phyloP scores from a whole-genome alignment of 2,113 vertebrate genomes.

The Sclerurus mexicanus region DNA sequence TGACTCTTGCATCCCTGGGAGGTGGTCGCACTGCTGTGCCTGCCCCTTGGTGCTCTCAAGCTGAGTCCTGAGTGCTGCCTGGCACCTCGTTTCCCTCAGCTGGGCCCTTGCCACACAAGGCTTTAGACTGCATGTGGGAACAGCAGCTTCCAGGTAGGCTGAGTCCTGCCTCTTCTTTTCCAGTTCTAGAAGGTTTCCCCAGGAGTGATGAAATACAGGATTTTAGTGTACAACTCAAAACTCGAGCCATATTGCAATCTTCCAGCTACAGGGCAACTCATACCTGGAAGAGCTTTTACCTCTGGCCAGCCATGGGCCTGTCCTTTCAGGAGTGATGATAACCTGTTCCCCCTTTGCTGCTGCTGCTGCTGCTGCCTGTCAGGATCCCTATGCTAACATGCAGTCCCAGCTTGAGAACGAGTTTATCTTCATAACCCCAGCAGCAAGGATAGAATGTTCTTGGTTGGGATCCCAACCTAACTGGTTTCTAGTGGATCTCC shows the following conservation, averaged over 20 bases:
- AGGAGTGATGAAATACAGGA: neutral
- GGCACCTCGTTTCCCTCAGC: neutral
- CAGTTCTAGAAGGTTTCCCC: neutral
- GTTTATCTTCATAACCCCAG: neutral
- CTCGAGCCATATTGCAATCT: neutral
- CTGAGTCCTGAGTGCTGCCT: neutral
- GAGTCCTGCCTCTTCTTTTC: neutral
- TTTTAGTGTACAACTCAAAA: neutral
- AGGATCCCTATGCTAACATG: neutral
- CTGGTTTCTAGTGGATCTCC: neutral
- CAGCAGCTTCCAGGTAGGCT: neutral
- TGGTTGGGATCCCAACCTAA: neutral
- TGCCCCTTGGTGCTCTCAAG: neutral
- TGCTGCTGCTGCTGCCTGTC: neutral
- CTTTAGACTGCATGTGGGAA: neutral
- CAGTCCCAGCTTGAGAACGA: neutral
- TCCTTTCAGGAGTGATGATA: accelerated
- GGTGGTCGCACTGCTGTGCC: neutral
- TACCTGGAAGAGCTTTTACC: neutral
- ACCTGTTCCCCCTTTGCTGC: neutral
- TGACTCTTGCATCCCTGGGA: neutral
- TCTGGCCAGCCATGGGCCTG: neutral
- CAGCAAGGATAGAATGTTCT: neutral
- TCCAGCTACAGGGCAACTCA: neutral
- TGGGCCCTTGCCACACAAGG: neutral